Evolutionary conservation across 2,797 vertebrate species (phyloP).

Genomic region (Pipistrellus kuhlii): DNA sequence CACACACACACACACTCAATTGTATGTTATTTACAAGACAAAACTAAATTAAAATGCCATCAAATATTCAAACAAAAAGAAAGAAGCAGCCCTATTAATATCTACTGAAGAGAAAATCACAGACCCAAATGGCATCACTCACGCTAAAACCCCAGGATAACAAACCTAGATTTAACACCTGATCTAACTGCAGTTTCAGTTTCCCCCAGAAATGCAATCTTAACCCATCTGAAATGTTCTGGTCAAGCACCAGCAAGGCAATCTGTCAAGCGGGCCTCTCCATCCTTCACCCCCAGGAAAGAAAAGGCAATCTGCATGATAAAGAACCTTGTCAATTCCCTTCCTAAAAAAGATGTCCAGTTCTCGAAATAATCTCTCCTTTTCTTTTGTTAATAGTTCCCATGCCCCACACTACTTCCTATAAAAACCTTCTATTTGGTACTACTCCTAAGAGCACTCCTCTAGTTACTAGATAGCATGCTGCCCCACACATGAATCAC

Average conservation of each 20-base stretch:
- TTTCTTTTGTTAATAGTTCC: background rate
- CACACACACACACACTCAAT: background rate
- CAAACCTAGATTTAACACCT: background rate
- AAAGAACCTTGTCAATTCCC: background rate
- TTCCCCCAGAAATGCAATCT: background rate
- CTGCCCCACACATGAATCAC: background rate
- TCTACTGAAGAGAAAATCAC: background rate
- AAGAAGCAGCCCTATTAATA: background rate
- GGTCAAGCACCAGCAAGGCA: background rate
- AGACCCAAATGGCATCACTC: background rate
- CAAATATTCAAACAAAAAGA: background rate
- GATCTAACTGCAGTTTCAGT: background rate
- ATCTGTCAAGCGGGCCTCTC: background rate
- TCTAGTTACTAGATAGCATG: background rate
- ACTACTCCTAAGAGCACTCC: background rate
- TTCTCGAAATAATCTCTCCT: background rate
- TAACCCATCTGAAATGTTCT: background rate
- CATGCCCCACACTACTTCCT: background rate
- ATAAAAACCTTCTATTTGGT: background rate
- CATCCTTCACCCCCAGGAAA: background rate
- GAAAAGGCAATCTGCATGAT: background rate
- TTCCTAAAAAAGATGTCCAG: background rate
- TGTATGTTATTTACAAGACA: background rate
- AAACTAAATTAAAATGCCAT: conserved; percentile 17
- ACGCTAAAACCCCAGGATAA: background rate